phyloP scores from a whole-genome alignment of 2,113 vertebrate genomes.

The Toxotes jaculatrix region DNA sequence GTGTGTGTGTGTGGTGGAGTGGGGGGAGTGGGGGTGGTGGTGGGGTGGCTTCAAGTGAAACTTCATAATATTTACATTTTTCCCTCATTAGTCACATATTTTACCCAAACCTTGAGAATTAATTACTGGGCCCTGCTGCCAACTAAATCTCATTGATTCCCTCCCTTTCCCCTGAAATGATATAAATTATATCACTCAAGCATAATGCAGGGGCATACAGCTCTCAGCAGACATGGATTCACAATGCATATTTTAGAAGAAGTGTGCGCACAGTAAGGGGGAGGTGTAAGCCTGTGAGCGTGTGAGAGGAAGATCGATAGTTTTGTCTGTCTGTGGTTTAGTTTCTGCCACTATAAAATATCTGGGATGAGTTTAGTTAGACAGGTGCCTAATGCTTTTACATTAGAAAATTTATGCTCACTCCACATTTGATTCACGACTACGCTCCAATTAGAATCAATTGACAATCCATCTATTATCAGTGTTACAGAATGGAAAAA shows the following conservation, averaged over 20 bases:
- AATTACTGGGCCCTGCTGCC: conserved; percentile 60
- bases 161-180: conserved; percentile 57
- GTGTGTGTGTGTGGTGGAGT: neutral
- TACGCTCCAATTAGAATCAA: conserved; percentile 20
- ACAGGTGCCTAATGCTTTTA: conserved; percentile 38
- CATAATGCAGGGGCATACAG: conserved; percentile 54
- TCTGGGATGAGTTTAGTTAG: conserved; percentile 30
- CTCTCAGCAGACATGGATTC: conserved; percentile 51
- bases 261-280: neutral
- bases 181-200: conserved; percentile 74
- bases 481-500: neutral
- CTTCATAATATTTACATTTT: conserved; percentile 73
- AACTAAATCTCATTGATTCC: conserved; percentile 73
- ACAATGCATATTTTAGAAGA: conserved; percentile 69
- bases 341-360: conserved; percentile 43
- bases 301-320: conserved; percentile 52
- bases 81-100: conserved; percentile 75
- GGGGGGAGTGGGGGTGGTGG: neutral
- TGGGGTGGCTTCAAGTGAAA: conserved; percentile 40
- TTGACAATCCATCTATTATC: conserved; percentile 15
- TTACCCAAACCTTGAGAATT: conserved; percentile 79
- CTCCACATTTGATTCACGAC: conserved; percentile 28
- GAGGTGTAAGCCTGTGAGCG: neutral
- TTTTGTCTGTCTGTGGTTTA: conserved; percentile 47
- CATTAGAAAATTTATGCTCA: conserved; percentile 18